Percentiles rank a stretch among this genome's conserved stretches.
These are phyloP conservation scores for Leptothorax acervorum DNA, from an alignment of 2,888 invertebrate species.

Conservation along the genomic window DNA sequence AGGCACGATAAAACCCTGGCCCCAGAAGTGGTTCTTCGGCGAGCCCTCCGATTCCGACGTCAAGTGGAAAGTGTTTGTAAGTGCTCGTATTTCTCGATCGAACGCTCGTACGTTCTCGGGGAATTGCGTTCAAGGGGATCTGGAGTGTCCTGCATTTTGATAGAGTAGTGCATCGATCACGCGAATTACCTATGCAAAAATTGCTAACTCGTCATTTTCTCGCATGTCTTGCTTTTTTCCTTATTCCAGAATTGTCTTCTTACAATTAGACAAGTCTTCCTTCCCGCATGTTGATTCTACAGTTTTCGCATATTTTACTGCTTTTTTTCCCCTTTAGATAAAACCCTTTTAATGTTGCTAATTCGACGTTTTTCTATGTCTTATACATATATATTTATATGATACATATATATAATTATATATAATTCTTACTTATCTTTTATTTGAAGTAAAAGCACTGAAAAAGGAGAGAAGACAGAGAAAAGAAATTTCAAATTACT, in stretches of 20 bases:
- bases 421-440: background rate
- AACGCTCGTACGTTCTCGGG: conserved; percentile 8
- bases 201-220: background rate
- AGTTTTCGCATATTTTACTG: background rate
- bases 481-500: background rate
- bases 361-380: background rate
- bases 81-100: conserved; percentile 74
- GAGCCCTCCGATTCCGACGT: conserved; percentile 88
- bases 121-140: conserved; percentile 15
- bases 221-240: background rate
- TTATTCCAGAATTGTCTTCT: background rate
- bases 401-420: background rate
- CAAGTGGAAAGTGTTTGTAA: conserved; percentile 88
- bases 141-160: conserved; percentile 25
- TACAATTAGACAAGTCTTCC: background rate
- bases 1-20: conserved; percentile 87
- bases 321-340: background rate
- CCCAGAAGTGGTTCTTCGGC: conserved; percentile 89
- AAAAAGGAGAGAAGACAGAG: background rate
- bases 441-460: background rate
- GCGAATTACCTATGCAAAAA: conserved; percentile 22
- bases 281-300: background rate
- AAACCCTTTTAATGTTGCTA: background rate
- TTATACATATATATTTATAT: background rate
- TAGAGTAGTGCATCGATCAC: conserved; percentile 27